A percentile compares a stretch with the other conserved stretches of the same genome.
These are phyloP conservation scores for Macrophya annulata DNA, from an alignment of 2,888 invertebrate species.

Conservation along the genomic window DNA sequence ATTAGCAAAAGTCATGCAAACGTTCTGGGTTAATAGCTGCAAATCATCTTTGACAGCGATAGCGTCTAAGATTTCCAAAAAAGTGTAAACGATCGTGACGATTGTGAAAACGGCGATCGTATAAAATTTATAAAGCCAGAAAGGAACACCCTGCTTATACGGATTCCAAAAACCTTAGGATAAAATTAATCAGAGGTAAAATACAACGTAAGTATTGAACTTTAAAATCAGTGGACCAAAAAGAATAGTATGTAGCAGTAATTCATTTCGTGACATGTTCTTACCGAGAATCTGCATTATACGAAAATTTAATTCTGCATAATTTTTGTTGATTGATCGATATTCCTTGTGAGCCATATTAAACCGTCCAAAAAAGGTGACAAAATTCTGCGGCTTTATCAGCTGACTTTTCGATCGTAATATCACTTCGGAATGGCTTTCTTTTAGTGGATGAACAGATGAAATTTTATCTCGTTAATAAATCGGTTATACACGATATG, in stretches of 20 bases:
- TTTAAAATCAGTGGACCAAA: neutral
- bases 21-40: neutral
- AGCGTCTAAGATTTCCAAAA: neutral
- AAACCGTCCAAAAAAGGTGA: neutral
- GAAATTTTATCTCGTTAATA: no score
- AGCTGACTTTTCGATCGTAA: neutral
- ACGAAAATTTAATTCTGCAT: slow-evolving; percentile 4
- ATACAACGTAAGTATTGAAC: neutral
- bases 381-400: neutral
- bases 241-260: neutral
- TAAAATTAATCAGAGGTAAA: neutral
- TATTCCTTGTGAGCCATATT: neutral
- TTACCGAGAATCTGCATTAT: slow-evolving; percentile 7
- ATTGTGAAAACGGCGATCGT: neutral
- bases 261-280: slow-evolving; percentile 6
- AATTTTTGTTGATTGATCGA: neutral
- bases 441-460: neutral
- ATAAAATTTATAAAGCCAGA: neutral
- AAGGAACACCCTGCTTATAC: neutral
- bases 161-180: slow-evolving; percentile 24
- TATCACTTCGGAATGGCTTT: neutral
- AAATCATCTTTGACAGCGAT: neutral
- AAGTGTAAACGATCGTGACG: neutral
- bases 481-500: neutral
- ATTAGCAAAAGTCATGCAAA: neutral